Conservation (phyloP, 30 jellyfish, hydroid and myxozoan species). For the Aurelia coerulea region DNA sequence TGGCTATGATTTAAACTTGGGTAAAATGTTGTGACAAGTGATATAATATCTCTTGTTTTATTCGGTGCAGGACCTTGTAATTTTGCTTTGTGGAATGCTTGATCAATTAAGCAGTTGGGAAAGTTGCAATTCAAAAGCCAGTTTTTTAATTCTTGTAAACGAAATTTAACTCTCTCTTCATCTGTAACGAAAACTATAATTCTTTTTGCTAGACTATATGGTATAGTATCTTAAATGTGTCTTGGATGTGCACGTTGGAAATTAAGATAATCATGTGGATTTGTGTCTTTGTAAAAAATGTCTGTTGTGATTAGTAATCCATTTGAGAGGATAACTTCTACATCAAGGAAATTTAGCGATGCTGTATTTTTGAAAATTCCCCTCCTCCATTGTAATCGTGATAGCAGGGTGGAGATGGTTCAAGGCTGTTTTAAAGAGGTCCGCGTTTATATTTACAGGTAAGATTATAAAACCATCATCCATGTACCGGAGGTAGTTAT, state of each 20-base stretch:
- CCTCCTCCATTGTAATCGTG: slow-evolving; percentile 22
- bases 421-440: slow-evolving; percentile 3
- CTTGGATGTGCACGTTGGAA: slow-evolving; percentile 31
- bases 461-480: slow-evolving; percentile 29
- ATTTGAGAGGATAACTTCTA: slow-evolving; percentile 17
- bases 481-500: slow-evolving; percentile 13
- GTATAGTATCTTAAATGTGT: slow-evolving; percentile 27
- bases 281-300: slow-evolving; percentile 29
- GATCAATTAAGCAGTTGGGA: slow-evolving; percentile 11
- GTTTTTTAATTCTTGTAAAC: slow-evolving; percentile 2
- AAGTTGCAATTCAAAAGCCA: slow-evolving; percentile 39
- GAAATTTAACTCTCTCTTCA: neutral
- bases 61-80: slow-evolving; percentile 62
- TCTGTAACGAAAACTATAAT: slow-evolving; percentile 17
- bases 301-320: neutral
- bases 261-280: slow-evolving; percentile 42
- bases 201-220: slow-evolving; percentile 22
- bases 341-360: slow-evolving; percentile 22
- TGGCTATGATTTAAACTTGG: too few relatives aligned
- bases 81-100: slow-evolving; percentile 43
- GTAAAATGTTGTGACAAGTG: too few relatives aligned
- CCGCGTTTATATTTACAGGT: neutral
- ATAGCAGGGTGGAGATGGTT: slow-evolving; percentile 32
- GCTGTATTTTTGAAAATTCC: neutral
- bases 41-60: neutral